phyloP scores from a whole-genome alignment of 2,888 invertebrate genomes.

The Philereme transversata region DNA sequence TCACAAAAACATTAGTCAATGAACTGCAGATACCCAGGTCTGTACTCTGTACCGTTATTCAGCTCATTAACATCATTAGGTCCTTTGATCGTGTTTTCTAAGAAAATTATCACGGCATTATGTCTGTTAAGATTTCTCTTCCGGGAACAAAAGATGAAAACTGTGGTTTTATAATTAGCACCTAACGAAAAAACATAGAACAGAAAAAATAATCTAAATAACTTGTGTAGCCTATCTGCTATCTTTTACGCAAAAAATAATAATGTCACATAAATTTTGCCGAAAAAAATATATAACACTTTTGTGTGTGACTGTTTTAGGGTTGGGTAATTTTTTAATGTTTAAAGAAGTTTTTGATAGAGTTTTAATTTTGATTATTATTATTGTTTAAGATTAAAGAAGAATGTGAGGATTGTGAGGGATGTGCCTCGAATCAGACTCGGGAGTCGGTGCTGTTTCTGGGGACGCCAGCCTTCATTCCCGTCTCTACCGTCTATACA shows the following conservation, averaged over 20 bases:
- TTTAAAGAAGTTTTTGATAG: background rate
- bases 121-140: conserved; percentile 26
- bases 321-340: conserved; percentile 5
- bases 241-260: background rate
- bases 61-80: conserved; percentile 35
- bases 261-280: conserved; percentile 11
- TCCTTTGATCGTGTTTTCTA: conserved; percentile 30
- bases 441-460: conserved; percentile 28
- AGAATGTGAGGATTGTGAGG: conserved; percentile 27
- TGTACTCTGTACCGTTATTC: conserved; percentile 28
- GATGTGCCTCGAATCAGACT: conserved; percentile 19
- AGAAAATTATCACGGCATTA: conserved; percentile 25
- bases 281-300: conserved; percentile 9
- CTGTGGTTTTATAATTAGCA: conserved; percentile 24
- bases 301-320: conserved; percentile 12
- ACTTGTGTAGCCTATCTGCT: no score
- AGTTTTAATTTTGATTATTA: conserved; percentile 25
- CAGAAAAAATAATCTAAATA: background rate
- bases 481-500: conserved; percentile 29
- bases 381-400: conserved; percentile 34
- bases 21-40: background rate
- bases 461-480: conserved; percentile 26
- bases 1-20: background rate
- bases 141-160: conserved; percentile 25
- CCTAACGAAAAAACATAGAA: background rate